Percentiles rank a stretch among this genome's conserved stretches.
phyloP scores from a whole-genome alignment of 2,797 vertebrate species.

The Epinephelus malabaricus region DNA sequence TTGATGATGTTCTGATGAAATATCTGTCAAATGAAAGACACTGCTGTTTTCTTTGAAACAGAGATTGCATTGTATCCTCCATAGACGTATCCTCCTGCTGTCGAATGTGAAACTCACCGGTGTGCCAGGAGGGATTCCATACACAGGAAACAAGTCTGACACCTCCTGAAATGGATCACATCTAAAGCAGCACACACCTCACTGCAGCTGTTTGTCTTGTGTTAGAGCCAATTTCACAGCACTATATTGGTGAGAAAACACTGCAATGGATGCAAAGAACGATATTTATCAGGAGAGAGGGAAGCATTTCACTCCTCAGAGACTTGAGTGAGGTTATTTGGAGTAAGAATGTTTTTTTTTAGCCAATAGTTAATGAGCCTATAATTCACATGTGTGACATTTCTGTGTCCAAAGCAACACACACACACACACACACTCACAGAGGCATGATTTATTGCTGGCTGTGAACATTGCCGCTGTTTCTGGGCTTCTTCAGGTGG shows the following conservation, averaged over 20 bases:
- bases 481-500: slow-evolving; percentile 78
- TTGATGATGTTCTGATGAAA: slow-evolving; percentile 39
- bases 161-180: slow-evolving; percentile 56
- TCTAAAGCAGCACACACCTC: slow-evolving; percentile 31
- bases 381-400: slow-evolving; percentile 60
- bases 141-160: slow-evolving; percentile 44
- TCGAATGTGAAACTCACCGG: slow-evolving; percentile 3
- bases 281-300: slow-evolving; percentile 27
- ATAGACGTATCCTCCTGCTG: slow-evolving; percentile 18
- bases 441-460: slow-evolving; percentile 66
- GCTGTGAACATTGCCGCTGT: slow-evolving; percentile 45
- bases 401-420: slow-evolving; percentile 39
- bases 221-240: slow-evolving; percentile 59
- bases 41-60: slow-evolving; percentile 14
- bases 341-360: slow-evolving; percentile 28
- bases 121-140: slow-evolving; percentile 20
- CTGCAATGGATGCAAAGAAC: slow-evolving; percentile 20
- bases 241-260: slow-evolving; percentile 49
- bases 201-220: slow-evolving; percentile 50
- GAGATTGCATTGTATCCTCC: slow-evolving; percentile 21
- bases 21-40: slow-evolving; percentile 30
- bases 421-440: slow-evolving; percentile 9
- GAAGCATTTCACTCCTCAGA: not conserved
- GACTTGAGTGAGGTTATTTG: slow-evolving; percentile 33
- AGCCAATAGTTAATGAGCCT: slow-evolving; percentile 52